phyloP scores from a whole-genome alignment of 2,888 invertebrate genomes.

The Torymus tubicola region DNA sequence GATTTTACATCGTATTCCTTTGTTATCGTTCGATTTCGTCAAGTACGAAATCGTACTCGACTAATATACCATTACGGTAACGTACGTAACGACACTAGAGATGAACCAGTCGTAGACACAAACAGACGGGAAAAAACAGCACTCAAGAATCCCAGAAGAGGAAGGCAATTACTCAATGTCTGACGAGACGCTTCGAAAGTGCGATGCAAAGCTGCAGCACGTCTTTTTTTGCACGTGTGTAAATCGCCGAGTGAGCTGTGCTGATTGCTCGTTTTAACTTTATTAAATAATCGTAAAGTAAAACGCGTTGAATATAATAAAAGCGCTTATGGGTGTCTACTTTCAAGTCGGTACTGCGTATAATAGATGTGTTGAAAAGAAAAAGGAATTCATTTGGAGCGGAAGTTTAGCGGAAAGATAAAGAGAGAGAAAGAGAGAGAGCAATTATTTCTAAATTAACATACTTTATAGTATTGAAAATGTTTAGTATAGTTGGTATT shows the following conservation, averaged over 20 bases:
- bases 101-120: not conserved
- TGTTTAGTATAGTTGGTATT: too few relatives aligned
- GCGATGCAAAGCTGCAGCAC: conserved; percentile 29
- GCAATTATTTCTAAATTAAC: not conserved
- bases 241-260: not conserved
- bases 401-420: not conserved
- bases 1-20: too few relatives aligned
- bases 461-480: too few relatives aligned
- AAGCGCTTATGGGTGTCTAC: conserved; percentile 6
- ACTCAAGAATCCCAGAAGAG: conserved; percentile 32
- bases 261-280: conserved; percentile 34
- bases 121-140: not conserved
- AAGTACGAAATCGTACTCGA: too few relatives aligned
- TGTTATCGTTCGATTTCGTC: too few relatives aligned
- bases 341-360: not conserved
- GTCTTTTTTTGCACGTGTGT: conserved; percentile 1
- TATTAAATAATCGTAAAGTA: conserved; percentile 43
- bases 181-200: conserved; percentile 16
- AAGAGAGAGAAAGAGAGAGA: not conserved
- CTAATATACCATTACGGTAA: too few relatives aligned
- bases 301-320: conserved; percentile 33
- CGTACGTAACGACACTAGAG: too few relatives aligned
- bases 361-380: conserved; percentile 22
- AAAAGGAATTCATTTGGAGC: not conserved
- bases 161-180: conserved; percentile 46